Evolutionary conservation across 2,797 vertebrate genomes (phyloP).

Genomic region (Neomorphus geoffroyi): DNA sequence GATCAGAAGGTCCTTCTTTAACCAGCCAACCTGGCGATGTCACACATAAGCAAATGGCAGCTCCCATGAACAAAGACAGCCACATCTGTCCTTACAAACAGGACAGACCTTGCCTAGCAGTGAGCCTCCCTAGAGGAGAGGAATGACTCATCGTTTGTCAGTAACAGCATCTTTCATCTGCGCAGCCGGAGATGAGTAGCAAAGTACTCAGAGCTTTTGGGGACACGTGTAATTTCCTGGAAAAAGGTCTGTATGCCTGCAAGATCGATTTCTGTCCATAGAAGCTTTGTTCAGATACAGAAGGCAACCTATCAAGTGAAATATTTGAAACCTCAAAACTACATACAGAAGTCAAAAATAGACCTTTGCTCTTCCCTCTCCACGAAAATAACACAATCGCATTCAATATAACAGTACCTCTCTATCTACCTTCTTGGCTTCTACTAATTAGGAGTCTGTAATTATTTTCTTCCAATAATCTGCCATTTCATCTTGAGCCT

Average conservation of each 20-base stretch:
- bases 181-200: neutral
- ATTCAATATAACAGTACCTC: rapidly evolving
- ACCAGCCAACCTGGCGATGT: rapidly evolving
- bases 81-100: rapidly evolving
- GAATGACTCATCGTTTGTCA: rapidly evolving
- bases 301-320: neutral
- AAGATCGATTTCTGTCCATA: neutral
- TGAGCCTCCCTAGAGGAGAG: neutral
- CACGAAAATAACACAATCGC: neutral
- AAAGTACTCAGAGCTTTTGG: neutral
- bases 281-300: neutral
- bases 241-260: too few relatives aligned
- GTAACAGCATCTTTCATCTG: neutral
- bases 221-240: neutral
- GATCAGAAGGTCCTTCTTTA: neutral
- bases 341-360: neutral
- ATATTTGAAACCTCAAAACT: rapidly evolving
- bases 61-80: rapidly evolving
- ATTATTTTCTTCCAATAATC: neutral
- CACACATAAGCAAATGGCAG: rapidly evolving
- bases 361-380: neutral
- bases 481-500: neutral
- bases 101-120: neutral
- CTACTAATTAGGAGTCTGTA: neutral
- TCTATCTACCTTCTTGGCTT: neutral